phyloP scores from a whole-genome alignment of 2,113 vertebrate species.

The Natator depressus region DNA sequence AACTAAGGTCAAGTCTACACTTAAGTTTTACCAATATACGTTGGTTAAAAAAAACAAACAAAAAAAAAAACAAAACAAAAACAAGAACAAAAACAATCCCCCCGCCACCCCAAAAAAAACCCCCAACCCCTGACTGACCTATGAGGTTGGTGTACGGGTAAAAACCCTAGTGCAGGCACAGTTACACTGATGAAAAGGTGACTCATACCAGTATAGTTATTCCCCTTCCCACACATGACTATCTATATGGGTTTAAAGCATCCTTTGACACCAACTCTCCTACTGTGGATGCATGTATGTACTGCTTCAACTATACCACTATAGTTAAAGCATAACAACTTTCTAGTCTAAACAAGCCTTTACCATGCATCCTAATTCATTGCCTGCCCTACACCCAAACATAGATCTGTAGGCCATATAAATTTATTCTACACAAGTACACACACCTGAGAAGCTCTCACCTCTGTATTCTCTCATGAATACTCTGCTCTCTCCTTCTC shows the following conservation, averaged over 20 bases:
- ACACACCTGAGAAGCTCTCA: neutral
- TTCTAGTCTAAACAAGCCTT: conserved; percentile 22
- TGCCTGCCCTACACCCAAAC: neutral
- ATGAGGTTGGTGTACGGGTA: conserved; percentile 12
- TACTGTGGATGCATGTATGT: neutral
- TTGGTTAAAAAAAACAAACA: too few relatives aligned
- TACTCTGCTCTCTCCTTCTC: neutral
- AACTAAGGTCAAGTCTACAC: neutral
- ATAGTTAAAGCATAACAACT: conserved; percentile 40
- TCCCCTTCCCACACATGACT: neutral
- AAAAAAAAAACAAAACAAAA: too few relatives aligned
- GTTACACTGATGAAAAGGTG: conserved; percentile 15
- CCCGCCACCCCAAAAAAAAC: too few relatives aligned
- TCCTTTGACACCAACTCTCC: neutral
- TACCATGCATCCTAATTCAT: neutral
- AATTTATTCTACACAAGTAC: neutral
- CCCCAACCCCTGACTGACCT: too few relatives aligned
- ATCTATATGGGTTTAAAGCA: neutral
- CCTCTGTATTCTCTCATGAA: neutral
- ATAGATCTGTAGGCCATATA: neutral
- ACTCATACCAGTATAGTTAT: neutral
- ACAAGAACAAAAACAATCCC: too few relatives aligned
- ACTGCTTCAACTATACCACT: neutral
- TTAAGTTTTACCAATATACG: neutral
- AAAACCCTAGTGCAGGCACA: neutral